Conservation (phyloP, 92 coral and sea anemone species). For the Palythoa grandiflora region DNA sequence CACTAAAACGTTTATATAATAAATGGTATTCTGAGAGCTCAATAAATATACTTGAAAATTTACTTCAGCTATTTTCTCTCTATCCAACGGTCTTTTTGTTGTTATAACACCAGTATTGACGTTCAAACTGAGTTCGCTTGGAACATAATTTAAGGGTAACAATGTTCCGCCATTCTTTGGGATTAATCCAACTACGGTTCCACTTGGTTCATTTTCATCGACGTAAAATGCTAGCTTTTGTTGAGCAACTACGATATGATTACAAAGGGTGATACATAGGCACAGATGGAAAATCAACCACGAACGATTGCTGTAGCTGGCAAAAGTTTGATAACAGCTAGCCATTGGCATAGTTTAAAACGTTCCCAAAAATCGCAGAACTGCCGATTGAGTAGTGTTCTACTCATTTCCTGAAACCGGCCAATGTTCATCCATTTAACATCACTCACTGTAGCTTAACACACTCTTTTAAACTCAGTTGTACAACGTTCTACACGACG, state of each 20-base stretch:
- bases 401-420: conserved; percentile 40
- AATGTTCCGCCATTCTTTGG: conserved; percentile 39
- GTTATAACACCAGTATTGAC: conserved; percentile 64
- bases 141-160: neutral
- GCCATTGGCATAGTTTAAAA: conserved; percentile 13
- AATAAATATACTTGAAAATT: too few relatives aligned
- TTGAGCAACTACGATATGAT: conserved; percentile 53
- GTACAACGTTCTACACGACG: conserved; percentile 31
- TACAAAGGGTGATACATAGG: conserved; percentile 59
- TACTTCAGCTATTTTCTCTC: conserved; percentile 69
- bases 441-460: neutral
- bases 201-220: conserved; percentile 82
- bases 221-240: conserved; percentile 62
- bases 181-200: conserved; percentile 80
- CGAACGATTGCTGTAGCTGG: conserved; percentile 47
- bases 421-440: conserved; percentile 25
- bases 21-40: neutral
- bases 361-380: conserved; percentile 18
- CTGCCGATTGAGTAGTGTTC: conserved; percentile 34
- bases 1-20: conserved; percentile 67
- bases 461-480: neutral
- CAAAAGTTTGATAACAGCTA: conserved; percentile 23
- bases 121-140: neutral
- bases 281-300: conserved; percentile 63
- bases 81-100: conserved; percentile 70